Percentiles rank a stretch among this genome's conserved stretches.
Conservation (phyloP, 2,113 vertebrate species). For the Hassar affinis region DNA sequence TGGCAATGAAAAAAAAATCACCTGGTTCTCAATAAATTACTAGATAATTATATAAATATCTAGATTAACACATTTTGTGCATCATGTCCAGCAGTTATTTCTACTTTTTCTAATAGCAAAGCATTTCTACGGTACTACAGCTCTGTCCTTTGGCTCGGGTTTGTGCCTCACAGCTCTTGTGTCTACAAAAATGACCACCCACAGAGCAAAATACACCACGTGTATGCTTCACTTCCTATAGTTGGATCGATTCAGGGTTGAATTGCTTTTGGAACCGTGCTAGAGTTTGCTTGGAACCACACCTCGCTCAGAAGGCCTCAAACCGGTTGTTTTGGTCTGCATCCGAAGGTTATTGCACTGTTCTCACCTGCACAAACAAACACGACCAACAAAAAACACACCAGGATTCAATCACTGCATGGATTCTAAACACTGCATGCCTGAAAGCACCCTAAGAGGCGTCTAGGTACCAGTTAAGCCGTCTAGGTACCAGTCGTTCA, state of each 20-base stretch:
- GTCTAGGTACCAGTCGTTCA: not conserved
- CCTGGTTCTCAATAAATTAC: not conserved
- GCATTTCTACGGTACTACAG: not conserved
- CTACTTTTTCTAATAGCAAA: not conserved
- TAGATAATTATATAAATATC: conserved; percentile 8
- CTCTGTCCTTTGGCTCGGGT: not conserved
- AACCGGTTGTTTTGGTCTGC: not conserved
- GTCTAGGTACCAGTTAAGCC: not conserved
- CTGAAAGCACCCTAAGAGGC: not conserved
- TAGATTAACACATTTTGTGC: not conserved
- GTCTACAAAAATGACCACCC: not conserved
- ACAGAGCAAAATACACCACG: not conserved
- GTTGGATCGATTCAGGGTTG: not conserved
- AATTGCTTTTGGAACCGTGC: not conserved
- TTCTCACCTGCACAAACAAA: not conserved
- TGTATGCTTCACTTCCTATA: not conserved
- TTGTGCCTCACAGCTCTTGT: not conserved
- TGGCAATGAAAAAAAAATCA: not conserved
- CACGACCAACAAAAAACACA: not conserved
- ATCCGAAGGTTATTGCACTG: not conserved
- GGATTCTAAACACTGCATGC: not conserved
- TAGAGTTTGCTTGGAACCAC: not conserved
- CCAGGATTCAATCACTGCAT: not conserved
- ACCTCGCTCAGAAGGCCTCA: not conserved
- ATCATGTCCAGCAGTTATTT: not conserved